phyloP scores from a whole-genome alignment of 2,888 invertebrate species.

The Dasysyrphus tricinctus region DNA sequence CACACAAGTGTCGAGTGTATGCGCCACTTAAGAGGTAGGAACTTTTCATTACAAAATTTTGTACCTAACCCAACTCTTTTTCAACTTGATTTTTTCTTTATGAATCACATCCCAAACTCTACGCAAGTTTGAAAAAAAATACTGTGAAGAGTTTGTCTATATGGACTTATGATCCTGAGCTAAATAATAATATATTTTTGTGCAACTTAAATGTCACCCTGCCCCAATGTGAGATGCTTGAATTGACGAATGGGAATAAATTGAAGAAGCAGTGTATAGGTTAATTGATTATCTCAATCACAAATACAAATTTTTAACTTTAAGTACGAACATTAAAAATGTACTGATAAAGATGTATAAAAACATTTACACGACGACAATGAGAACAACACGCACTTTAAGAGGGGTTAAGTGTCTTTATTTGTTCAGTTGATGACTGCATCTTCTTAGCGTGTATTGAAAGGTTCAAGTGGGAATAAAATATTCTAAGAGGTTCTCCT shows the following conservation, averaged over 20 bases:
- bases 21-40: too few species aligned
- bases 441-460: conserved; percentile 48
- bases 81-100: too few species aligned
- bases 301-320: conserved; percentile 53
- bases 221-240: background rate
- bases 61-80: too few species aligned
- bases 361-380: conserved; percentile 43
- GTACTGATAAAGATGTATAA: conserved; percentile 60
- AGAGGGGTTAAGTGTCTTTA: conserved; percentile 52
- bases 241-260: background rate
- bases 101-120: too few species aligned
- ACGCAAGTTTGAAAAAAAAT: background rate
- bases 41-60: too few species aligned
- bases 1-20: too few species aligned
- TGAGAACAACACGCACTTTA: conserved; percentile 60
- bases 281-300: conserved; percentile 65
- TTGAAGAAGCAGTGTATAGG: background rate
- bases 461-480: conserved; percentile 55
- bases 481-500: conserved; percentile 13
- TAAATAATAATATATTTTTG: background rate
- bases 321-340: conserved; percentile 46
- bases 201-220: background rate
- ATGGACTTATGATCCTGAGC: too few species aligned
- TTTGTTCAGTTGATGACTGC: conserved; percentile 42
- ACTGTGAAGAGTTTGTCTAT: too few species aligned